phyloP scores from a whole-genome alignment of 2,888 invertebrate species.

The Drosophila hawaiiensis region DNA sequence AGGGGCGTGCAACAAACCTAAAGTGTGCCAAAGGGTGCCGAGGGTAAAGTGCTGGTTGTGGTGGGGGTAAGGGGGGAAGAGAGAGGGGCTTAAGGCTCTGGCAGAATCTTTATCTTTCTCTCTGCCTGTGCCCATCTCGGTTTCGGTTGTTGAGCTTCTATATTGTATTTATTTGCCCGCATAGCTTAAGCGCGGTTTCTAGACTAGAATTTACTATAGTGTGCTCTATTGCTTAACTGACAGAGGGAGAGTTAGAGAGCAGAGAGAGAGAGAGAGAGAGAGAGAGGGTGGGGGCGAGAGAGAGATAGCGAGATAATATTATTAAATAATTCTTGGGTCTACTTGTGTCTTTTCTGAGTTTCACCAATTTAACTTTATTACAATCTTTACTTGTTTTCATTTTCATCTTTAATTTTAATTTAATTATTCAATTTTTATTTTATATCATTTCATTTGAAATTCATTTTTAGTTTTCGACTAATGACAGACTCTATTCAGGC shows the following conservation, averaged over 20 bases:
- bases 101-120: conserved; percentile 3
- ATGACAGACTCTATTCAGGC: not conserved
- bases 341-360: not conserved
- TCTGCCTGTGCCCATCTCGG: not conserved
- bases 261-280: not conserved
- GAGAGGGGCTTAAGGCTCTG: not conserved
- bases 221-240: not conserved
- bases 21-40: not conserved
- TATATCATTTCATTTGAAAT: not conserved
- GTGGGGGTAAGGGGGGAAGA: not conserved
- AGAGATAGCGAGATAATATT: not conserved
- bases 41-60: not conserved
- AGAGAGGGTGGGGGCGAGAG: not conserved
- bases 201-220: not conserved
- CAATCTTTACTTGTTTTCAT: not conserved
- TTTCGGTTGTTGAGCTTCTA: conserved; percentile 1
- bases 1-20: conserved; percentile 16
- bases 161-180: conserved; percentile 15
- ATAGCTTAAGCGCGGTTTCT: conserved; percentile 1
- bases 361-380: not conserved
- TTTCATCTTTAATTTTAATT: not conserved
- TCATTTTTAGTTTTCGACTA: not conserved
- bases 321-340: not conserved
- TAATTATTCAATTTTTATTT: not conserved
- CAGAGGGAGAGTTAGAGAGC: not conserved